phyloP scores from a whole-genome alignment of 2,888 invertebrate species.

The Pterobdella sp. region DNA sequence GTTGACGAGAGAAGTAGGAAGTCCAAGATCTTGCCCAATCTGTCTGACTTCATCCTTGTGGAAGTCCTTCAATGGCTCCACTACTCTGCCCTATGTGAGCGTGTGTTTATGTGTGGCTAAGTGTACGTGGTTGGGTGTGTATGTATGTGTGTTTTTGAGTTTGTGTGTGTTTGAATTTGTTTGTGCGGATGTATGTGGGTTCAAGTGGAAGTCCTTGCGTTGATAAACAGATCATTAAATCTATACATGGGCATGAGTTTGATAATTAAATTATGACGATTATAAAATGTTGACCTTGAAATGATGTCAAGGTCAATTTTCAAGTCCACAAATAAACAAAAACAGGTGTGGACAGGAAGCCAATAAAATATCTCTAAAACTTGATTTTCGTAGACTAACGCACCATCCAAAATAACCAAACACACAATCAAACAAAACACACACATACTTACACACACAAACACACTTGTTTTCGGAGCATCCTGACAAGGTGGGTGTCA shows the following conservation, averaged over 20 bases:
- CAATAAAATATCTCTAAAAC: neutral
- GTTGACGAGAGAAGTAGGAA: conserved; percentile 76
- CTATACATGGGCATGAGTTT: neutral
- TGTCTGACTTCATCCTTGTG: conserved; percentile 94
- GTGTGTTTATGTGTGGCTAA: neutral
- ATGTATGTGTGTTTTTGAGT: neutral
- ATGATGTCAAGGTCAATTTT: no score
- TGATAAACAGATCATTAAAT: no score
- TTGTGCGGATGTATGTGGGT: neutral
- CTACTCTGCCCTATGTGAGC: conserved; percentile 66
- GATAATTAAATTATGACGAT: neutral
- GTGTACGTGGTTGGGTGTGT: neutral
- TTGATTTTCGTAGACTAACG: neutral
- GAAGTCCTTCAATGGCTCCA: conserved; percentile 96
- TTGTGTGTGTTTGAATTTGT: neutral
- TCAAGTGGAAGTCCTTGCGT: neutral
- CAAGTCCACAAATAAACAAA: no score
- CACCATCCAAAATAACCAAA: neutral
- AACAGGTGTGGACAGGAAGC: neutral
- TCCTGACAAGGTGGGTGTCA: conserved; percentile 85
- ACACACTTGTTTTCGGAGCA: conserved; percentile 57
- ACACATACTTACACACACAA: no score
- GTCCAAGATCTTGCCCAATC: conserved; percentile 78
- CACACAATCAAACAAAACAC: neutral
- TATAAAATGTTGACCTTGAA: no score